Percentiles rank a stretch among this genome's conserved stretches.
phyloP scores from a whole-genome alignment of 2,113 vertebrate species.

The Micromys minutus region DNA sequence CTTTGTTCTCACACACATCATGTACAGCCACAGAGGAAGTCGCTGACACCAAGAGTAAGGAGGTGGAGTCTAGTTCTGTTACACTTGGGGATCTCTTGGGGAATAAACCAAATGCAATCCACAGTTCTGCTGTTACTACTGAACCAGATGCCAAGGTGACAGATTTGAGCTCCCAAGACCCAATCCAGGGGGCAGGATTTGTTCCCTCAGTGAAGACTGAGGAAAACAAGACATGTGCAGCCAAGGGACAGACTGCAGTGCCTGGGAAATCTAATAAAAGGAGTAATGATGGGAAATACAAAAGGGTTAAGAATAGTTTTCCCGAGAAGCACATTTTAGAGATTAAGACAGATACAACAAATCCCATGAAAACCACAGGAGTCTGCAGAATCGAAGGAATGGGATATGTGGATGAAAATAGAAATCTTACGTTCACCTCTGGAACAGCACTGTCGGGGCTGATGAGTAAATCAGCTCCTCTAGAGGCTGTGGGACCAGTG shows the following conservation, averaged over 20 bases:
- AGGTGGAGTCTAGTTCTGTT: background rate
- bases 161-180: conserved; percentile 4
- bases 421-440: conserved; percentile 83
- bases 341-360: background rate
- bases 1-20: background rate
- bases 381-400: background rate
- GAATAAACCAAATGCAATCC: background rate
- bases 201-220: background rate
- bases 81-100: background rate
- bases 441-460: background rate
- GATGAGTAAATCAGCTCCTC: background rate
- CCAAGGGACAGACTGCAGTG: background rate
- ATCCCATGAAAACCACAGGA: background rate
- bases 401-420: conserved; percentile 84
- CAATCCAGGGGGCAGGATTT: background rate
- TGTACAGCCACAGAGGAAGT: background rate
- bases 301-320: conserved; percentile 61
- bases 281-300: conserved; percentile 72
- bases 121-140: background rate
- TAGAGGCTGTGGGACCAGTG: background rate
- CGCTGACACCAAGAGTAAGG: background rate
- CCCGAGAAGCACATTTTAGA: conserved; percentile 55
- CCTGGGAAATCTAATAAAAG: conserved; percentile 64
- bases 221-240: background rate
- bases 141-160: background rate